Conservation (phyloP, 2,888 invertebrate species). For the Ashinkailepas kermadecensis region DNA sequence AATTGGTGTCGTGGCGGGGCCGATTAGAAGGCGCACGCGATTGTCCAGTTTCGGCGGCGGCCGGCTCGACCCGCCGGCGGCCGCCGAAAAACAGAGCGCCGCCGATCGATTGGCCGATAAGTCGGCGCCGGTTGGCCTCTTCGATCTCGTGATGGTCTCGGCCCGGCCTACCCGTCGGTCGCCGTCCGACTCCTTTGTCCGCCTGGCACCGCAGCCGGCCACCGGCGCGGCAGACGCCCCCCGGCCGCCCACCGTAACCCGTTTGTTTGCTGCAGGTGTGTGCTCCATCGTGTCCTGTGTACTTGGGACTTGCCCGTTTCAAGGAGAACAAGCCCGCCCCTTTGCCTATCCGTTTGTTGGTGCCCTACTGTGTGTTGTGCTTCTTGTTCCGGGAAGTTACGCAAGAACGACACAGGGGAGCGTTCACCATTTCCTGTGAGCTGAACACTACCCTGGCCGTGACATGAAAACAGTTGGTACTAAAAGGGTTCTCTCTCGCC, state of each 20-base stretch:
- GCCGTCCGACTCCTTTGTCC: neutral
- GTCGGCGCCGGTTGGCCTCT: neutral
- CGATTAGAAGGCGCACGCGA: conserved; percentile 13
- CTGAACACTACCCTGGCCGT: too few relatives aligned
- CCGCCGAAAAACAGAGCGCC: neutral
- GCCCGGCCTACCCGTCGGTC: neutral
- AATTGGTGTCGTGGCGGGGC: neutral
- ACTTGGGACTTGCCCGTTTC: too few relatives aligned
- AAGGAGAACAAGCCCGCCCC: too few relatives aligned
- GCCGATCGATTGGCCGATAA: neutral
- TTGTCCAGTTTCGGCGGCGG: neutral
- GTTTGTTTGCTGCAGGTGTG: too few relatives aligned
- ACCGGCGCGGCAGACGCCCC: neutral
- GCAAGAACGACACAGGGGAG: too few relatives aligned
- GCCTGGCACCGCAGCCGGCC: neutral
- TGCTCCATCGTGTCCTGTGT: too few relatives aligned
- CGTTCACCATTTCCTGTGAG: too few relatives aligned
- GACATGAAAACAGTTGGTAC: too few relatives aligned
- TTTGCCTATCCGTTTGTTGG: too few relatives aligned
- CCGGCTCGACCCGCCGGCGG: neutral
- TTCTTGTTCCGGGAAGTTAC: too few relatives aligned
- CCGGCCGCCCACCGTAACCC: neutral
- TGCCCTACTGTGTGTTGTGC: too few relatives aligned
- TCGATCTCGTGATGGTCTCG: neutral
- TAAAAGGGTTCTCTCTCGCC: too few relatives aligned